These are phyloP conservation scores for Buphagus erythrorhynchus DNA, from an alignment of 2,797 vertebrate species.

Conservation along the genomic window DNA sequence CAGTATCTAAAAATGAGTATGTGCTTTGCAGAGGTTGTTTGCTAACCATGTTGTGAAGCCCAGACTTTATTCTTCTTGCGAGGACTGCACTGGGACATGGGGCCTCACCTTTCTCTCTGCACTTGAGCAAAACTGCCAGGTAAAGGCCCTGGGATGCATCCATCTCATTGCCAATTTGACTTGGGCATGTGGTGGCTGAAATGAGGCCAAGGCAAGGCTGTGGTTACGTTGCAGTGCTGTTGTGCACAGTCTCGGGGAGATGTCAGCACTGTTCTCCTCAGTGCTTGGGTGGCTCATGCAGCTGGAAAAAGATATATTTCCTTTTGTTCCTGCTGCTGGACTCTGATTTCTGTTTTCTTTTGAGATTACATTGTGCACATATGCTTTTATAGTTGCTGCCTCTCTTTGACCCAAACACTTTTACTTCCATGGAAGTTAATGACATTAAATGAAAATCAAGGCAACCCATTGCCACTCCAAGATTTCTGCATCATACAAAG, in stretches of 20 bases:
- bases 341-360: background rate
- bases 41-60: background rate
- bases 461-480: background rate
- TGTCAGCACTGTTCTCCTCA: background rate
- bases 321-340: background rate
- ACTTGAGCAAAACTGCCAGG: background rate
- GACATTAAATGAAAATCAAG: background rate
- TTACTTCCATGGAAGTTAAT: background rate
- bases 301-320: background rate
- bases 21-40: background rate
- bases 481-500: background rate
- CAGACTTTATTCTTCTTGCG: background rate
- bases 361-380: background rate
- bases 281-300: background rate
- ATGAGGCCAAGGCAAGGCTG: background rate
- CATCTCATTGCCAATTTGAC: background rate
- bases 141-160: background rate
- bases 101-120: background rate
- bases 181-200: background rate
- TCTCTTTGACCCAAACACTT: background rate
- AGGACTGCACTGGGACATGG: background rate
- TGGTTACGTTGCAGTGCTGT: fast-evolving
- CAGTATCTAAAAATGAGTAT: background rate
- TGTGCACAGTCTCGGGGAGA: background rate
- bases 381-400: background rate